Percentiles rank a stretch among this genome's conserved stretches.
These are phyloP conservation scores for Sceliomorpha sp. DNA, from an alignment of 2,888 invertebrate species.

Conservation along the genomic window DNA sequence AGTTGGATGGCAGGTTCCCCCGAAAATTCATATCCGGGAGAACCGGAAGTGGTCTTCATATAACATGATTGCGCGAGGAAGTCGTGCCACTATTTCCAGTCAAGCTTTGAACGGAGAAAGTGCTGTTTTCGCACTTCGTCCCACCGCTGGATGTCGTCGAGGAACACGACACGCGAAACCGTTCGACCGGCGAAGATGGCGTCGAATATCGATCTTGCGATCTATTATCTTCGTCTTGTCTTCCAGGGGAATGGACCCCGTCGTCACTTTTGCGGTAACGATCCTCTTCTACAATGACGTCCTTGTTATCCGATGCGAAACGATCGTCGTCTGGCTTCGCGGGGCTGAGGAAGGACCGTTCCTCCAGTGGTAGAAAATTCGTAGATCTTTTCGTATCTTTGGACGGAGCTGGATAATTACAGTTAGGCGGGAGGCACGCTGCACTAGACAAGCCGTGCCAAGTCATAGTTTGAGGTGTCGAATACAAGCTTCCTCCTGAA, in stretches of 20 bases:
- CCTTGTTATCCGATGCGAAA: slow-evolving; percentile 63
- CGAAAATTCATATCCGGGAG: slow-evolving; percentile 84
- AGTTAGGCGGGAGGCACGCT: slow-evolving; percentile 72
- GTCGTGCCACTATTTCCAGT: slow-evolving; percentile 72
- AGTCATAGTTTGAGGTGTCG: slow-evolving; percentile 77
- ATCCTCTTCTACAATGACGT: slow-evolving; percentile 58
- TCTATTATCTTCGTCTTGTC: slow-evolving; percentile 67
- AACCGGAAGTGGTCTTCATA: slow-evolving; percentile 92
- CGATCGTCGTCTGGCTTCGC: slow-evolving; percentile 71
- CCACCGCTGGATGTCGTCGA: slow-evolving; percentile 42
- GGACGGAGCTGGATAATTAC: slow-evolving; percentile 73
- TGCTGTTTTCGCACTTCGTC: slow-evolving; percentile 63
- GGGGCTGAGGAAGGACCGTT: slow-evolving; percentile 66
- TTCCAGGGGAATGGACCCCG: slow-evolving; percentile 44
- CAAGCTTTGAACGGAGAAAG: slow-evolving; percentile 77
- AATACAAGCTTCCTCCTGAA: slow-evolving; percentile 82
- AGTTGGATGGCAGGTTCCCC: slow-evolving; percentile 81
- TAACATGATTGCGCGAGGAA: slow-evolving; percentile 84
- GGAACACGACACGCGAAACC: slow-evolving; percentile 72
- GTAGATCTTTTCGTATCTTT: slow-evolving; percentile 69
- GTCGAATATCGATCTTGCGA: slow-evolving; percentile 69
- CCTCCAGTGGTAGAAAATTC: slow-evolving; percentile 53
- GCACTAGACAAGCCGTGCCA: slow-evolving; percentile 72
- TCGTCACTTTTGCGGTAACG: slow-evolving; percentile 62
- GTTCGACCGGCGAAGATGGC: slow-evolving; percentile 60